Evolutionary conservation across 2,797 vertebrate genomes (phyloP), one percentile per base, ranked within the genome.

Genomic region (Anguilla marmorata): DNA sequence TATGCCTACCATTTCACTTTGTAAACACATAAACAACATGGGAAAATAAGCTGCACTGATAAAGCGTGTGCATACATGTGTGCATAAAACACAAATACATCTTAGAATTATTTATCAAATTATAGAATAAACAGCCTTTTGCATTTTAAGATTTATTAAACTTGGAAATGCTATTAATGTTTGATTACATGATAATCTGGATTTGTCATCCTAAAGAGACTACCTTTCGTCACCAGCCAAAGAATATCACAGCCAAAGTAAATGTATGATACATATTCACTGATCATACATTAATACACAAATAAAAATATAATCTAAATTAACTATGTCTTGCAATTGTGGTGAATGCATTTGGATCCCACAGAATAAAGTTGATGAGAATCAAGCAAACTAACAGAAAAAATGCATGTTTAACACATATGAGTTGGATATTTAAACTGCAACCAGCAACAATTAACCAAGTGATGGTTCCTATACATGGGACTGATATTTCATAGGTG

Each of bases 401-500:
- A 54, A 27, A 41, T 0, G 12, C 79, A 87, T 63, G 63, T 84
- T 87, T 69, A 83, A 52, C 48, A 87, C 60, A 85, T 19, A 56
- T 66, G 37, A 60, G 41, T 45, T 41, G 56, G 37, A 66, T 9
- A 66, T 63, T 54, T 60, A 33, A 60, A 63, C 27, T 66, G 76
- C 88, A 79, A 19, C 54, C 5, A 85, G 74, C 41, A 50, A 48
- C 8, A 58, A 58, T 85, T 50, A 66, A 72, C 21, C 37, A 33
- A 48, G 66, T 41, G 27, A 9, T 86, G 45, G 72, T 74, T 50
- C 33, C 58, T 45, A 41, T 58, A 41, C 2, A 21, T 45, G 21
- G 63, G 37, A 76, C 45, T 74, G 30, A 60, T 37, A 80, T 79
- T 85, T 88, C 80, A 85, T 80, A 69, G 19, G 66, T 66, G 58